These are phyloP conservation scores for Bungarus multicinctus DNA, from an alignment of 2,113 vertebrate species.

Conservation along the genomic window DNA sequence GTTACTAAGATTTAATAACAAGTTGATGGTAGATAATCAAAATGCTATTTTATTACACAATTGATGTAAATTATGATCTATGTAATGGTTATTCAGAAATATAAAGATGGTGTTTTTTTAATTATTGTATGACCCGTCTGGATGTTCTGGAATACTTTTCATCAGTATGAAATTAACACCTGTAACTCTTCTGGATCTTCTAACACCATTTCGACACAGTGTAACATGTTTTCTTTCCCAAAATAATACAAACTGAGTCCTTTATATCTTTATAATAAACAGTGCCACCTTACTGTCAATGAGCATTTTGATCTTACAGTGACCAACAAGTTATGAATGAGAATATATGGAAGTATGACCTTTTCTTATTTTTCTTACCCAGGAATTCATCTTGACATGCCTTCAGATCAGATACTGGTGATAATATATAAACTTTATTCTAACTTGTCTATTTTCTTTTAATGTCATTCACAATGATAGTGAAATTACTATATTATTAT, in stretches of 20 bases:
- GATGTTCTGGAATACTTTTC: not conserved
- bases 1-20: not conserved
- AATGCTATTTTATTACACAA: not conserved
- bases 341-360: not conserved
- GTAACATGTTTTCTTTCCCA: not conserved
- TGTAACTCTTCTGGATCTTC: not conserved
- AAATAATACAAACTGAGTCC: not conserved
- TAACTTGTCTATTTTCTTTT: not conserved
- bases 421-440: not conserved
- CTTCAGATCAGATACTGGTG: not conserved
- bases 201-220: not conserved
- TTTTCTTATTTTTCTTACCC: not conserved
- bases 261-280: not conserved
- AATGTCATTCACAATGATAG: not conserved
- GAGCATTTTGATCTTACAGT: not conserved
- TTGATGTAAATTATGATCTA: not conserved
- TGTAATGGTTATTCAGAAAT: not conserved
- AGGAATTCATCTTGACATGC: not conserved
- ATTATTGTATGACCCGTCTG: not conserved
- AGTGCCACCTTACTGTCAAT: not conserved
- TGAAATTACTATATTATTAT: not conserved
- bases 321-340: not conserved
- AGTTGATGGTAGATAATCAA: not conserved
- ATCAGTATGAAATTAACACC: not conserved
- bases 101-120: not conserved